phyloP scores from a whole-genome alignment of 92 coral and sea anemone genomes.

The Epizoanthus fatuus region DNA sequence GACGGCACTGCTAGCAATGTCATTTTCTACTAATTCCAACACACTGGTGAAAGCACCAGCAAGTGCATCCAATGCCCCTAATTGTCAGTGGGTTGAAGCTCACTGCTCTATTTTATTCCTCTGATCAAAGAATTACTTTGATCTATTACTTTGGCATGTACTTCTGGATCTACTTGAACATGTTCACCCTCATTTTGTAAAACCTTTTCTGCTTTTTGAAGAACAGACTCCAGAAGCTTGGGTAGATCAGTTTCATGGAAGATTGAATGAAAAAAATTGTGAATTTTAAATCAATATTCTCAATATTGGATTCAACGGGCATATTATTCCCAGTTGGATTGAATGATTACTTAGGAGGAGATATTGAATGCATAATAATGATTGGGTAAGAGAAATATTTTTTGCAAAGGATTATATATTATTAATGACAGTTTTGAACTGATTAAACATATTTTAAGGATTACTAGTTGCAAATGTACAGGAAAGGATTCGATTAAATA shows the following conservation, averaged over 20 bases:
- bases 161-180: constrained; percentile 10
- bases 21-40: constrained; percentile 52
- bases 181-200: constrained; percentile 17
- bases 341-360: too few species aligned
- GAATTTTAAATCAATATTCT: too few species aligned
- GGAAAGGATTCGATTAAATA: too few species aligned
- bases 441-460: too few species aligned
- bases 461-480: too few species aligned
- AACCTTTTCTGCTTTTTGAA: constrained; percentile 52
- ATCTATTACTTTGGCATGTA: constrained; percentile 44
- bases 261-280: too few species aligned
- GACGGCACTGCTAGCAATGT: constrained; percentile 36
- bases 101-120: constrained; percentile 51
- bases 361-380: too few species aligned
- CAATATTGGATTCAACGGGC: too few species aligned
- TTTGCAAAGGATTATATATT: too few species aligned
- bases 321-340: too few species aligned
- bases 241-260: constrained; percentile 28
- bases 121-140: constrained; percentile 46
- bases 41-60: constrained; percentile 64
- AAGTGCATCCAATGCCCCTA: constrained; percentile 52
- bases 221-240: constrained; percentile 50
- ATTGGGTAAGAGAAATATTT: too few species aligned
- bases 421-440: too few species aligned
- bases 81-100: constrained; percentile 56